Percentiles rank a stretch among this genome's conserved stretches.
Evolutionary conservation across 2,888 invertebrate genomes (phyloP).

Genomic region (Diarsia brunnea): DNA sequence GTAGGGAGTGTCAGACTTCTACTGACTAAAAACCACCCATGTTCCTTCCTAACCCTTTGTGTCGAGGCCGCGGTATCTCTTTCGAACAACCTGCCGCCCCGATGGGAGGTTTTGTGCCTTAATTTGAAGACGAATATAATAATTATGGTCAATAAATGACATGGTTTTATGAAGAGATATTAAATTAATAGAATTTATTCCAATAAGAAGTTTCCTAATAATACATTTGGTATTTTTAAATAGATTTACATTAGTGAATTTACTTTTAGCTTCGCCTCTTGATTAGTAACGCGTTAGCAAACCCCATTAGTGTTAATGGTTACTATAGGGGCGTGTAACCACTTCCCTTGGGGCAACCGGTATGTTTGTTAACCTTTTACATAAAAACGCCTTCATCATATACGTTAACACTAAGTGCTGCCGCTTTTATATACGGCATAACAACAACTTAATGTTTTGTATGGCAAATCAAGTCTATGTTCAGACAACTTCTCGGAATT

Average conservation of each 20-base stretch:
- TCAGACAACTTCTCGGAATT: not conserved
- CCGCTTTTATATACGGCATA: not conserved
- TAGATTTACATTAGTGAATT: not conserved
- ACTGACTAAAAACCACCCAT: no score
- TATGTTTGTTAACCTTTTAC: slow-evolving; percentile 25
- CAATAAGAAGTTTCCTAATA: not conserved
- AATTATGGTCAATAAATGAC: not conserved
- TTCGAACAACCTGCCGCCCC: no score
- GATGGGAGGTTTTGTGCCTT: no score
- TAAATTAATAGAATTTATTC: not conserved
- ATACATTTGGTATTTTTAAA: no score
- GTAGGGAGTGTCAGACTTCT: no score
- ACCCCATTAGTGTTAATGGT: not conserved
- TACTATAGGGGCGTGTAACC: not conserved
- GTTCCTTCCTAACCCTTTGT: no score
- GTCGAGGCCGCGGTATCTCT: no score
- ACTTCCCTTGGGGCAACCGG: not conserved
- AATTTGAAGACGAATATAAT: not conserved
- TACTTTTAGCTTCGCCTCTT: not conserved
- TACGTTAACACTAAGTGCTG: not conserved
- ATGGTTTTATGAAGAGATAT: not conserved
- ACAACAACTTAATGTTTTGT: not conserved
- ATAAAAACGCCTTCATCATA: not conserved
- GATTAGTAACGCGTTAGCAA: not conserved
- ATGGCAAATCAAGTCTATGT: not conserved